phyloP scores from a whole-genome alignment of 2,888 invertebrate species.

The Druceiella hillmani region DNA sequence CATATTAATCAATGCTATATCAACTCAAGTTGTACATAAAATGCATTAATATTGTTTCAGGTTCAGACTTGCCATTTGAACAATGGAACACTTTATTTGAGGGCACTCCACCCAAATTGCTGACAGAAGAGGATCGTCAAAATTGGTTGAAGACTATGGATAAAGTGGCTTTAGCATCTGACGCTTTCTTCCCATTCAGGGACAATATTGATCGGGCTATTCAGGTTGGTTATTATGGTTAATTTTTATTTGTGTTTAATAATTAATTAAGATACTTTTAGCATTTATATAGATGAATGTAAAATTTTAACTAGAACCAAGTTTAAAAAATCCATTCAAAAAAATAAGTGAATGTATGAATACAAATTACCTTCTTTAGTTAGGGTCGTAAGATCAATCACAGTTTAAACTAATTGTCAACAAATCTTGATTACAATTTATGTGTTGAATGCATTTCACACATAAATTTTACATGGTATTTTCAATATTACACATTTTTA shows the following conservation, averaged over 20 bases:
- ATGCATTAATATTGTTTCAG: conserved; percentile 30
- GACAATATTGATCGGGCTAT: conserved; percentile 93
- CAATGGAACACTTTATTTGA: conserved; percentile 74
- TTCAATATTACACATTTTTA: too few relatives aligned
- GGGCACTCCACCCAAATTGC: conserved; percentile 53
- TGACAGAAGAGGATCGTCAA: conserved; percentile 61
- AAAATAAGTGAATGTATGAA: too few relatives aligned
- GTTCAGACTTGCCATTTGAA: conserved; percentile 74
- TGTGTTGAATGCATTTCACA: too few relatives aligned
- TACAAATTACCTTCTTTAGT: too few relatives aligned
- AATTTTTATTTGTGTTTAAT: conserved; percentile 9
- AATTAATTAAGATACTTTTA: neutral
- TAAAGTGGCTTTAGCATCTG: conserved; percentile 84
- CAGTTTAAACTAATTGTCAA: too few relatives aligned
- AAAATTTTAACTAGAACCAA: neutral
- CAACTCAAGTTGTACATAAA: neutral
- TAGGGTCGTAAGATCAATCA: too few relatives aligned
- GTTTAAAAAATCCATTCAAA: neutral
- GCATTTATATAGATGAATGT: neutral
- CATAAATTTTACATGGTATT: too few relatives aligned
- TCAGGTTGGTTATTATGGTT: conserved; percentile 55
- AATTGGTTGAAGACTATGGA: conserved; percentile 67
- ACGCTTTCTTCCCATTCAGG: conserved; percentile 98
- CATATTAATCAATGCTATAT: too few relatives aligned
- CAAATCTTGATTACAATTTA: too few relatives aligned